A percentile compares a stretch with the other conserved stretches of the same genome.
These are phyloP conservation scores for Sphinx pinastri DNA, from an alignment of 2,888 invertebrate genomes.

Conservation along the genomic window DNA sequence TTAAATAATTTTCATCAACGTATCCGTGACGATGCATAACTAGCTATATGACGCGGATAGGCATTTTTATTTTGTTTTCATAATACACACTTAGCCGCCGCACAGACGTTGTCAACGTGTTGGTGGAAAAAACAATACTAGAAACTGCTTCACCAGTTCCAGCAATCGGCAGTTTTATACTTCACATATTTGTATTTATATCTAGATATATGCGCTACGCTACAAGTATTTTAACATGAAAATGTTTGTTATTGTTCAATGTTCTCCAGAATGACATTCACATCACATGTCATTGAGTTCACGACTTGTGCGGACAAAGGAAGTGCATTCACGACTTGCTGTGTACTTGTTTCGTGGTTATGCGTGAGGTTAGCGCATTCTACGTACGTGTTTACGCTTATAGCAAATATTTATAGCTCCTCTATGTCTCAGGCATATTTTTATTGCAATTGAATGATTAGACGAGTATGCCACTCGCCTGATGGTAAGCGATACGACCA, in stretches of 20 bases:
- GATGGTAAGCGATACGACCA: too few relatives aligned
- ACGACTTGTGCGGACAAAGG: background rate
- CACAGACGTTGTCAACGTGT: too few relatives aligned
- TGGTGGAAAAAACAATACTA: too few relatives aligned
- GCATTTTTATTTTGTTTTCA: background rate
- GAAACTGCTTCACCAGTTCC: too few relatives aligned
- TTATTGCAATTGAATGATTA: too few relatives aligned
- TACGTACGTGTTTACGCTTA: background rate
- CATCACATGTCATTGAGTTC: background rate
- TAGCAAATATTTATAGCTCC: background rate
- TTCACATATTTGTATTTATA: too few relatives aligned
- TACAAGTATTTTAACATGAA: too few relatives aligned
- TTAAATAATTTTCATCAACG: background rate
- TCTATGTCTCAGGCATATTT: too few relatives aligned
- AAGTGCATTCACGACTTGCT: conserved; percentile 5
- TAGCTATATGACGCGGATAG: background rate
- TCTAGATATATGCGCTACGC: too few relatives aligned
- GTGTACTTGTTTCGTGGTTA: background rate
- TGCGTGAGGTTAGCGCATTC: background rate
- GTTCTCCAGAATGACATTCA: background rate
- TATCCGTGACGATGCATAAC: background rate
- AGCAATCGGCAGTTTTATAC: too few relatives aligned
- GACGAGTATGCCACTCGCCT: too few relatives aligned
- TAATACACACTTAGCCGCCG: background rate
- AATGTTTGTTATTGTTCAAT: too few relatives aligned